A percentile compares a stretch with the other conserved stretches of the same genome.
phyloP scores from a whole-genome alignment of 1,140 invertebrate species.

The Himalopsyche phryganea region DNA sequence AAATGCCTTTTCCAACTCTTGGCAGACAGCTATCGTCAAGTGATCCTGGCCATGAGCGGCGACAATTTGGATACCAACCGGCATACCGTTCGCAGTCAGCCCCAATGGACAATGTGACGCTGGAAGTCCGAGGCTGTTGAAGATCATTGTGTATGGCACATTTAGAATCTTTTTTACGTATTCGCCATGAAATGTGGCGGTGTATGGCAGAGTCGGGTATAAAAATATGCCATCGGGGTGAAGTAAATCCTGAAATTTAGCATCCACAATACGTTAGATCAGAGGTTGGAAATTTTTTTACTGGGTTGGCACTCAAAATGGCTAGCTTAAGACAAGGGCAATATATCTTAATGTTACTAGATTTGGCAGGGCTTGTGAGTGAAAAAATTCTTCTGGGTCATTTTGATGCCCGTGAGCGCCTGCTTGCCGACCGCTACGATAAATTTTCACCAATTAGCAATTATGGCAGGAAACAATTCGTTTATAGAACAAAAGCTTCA shows the following conservation, averaged over 20 bases:
- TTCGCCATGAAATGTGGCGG: slow-evolving; percentile 74
- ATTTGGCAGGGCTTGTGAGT: too few species aligned
- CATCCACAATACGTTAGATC: neutral
- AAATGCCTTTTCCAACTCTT: slow-evolving; percentile 78
- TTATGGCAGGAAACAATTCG: too few species aligned
- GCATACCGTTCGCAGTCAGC: slow-evolving; percentile 68
- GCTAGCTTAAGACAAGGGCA: too few species aligned
- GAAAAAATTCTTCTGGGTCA: too few species aligned
- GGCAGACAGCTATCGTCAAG: slow-evolving; percentile 73
- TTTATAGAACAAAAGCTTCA: too few species aligned
- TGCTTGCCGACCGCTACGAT: too few species aligned
- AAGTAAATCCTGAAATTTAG: slow-evolving; percentile 64
- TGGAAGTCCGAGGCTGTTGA: slow-evolving; percentile 79
- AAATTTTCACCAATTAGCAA: too few species aligned
- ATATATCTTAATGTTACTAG: too few species aligned
- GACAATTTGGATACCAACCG: slow-evolving; percentile 70
- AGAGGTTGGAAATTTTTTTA: too few species aligned
- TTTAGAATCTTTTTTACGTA: slow-evolving; percentile 70
- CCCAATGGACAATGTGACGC: slow-evolving; percentile 79
- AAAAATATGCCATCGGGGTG: slow-evolving; percentile 75
- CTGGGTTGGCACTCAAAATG: too few species aligned
- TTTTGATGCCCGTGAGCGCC: too few species aligned
- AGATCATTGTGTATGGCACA: slow-evolving; percentile 75
- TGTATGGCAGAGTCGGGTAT: slow-evolving; percentile 72
- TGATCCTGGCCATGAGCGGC: slow-evolving; percentile 68